Percentiles rank a stretch among this genome's conserved stretches.
Evolutionary conservation across 2,113 vertebrate species (phyloP).

Genomic region (Rhinoderma darwinii): DNA sequence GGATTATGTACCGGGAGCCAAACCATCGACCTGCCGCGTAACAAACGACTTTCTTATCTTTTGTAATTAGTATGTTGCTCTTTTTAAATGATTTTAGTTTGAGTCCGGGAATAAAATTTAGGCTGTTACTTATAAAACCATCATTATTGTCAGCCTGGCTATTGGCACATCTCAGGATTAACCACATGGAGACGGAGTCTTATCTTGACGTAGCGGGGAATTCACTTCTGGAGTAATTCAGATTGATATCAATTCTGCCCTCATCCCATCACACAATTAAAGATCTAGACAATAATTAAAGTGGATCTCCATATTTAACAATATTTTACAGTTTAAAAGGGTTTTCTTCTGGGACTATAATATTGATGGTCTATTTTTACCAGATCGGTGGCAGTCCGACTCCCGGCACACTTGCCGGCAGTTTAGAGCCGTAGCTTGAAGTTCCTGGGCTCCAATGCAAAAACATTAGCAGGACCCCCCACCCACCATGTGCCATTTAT

Average conservation of each 20-base stretch:
- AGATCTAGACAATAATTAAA: neutral
- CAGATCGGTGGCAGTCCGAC: too few relatives aligned
- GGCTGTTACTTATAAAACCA: neutral
- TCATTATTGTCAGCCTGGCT: neutral
- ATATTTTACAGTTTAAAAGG: neutral
- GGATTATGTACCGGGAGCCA: conserved; percentile 6
- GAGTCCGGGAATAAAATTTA: conserved; percentile 1
- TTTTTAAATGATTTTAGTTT: conserved; percentile 20
- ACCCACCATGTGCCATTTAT: too few relatives aligned
- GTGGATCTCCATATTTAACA: neutral
- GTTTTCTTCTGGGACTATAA: too few relatives aligned
- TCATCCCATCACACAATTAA: neutral
- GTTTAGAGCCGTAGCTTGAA: too few relatives aligned
- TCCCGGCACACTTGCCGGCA: too few relatives aligned
- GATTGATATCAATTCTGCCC: neutral
- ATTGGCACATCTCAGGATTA: neutral
- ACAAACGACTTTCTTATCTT: conserved; percentile 34
- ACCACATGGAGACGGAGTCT: neutral
- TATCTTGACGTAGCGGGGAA: neutral
- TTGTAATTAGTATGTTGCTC: conserved; percentile 41
- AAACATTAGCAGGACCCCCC: too few relatives aligned
- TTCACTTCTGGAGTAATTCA: neutral
- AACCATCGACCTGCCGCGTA: conserved; percentile 34
- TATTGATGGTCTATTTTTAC: too few relatives aligned
- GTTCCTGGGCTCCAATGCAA: too few relatives aligned